A percentile compares a stretch with the other conserved stretches of the same genome.
These are phyloP conservation scores for Plutella xylostella DNA, from an alignment of 2,888 invertebrate genomes.

Conservation along the genomic window DNA sequence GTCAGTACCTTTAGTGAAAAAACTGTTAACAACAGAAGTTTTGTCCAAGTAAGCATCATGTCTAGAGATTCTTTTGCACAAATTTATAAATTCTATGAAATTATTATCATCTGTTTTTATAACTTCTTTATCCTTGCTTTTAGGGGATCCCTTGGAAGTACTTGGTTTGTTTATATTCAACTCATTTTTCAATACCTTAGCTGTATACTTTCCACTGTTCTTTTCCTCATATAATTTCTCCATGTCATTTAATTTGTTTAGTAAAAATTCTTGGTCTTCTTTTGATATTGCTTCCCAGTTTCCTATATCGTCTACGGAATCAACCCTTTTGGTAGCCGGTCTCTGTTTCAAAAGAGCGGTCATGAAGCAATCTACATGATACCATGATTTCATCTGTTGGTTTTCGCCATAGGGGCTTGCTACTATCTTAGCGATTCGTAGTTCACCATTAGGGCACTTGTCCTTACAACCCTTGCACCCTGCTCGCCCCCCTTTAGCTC, in stretches of 20 bases:
- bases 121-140: constrained; percentile 15
- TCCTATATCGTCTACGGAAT: constrained; percentile 81
- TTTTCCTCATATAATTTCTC: constrained; percentile 66
- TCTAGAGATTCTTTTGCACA: constrained; percentile 83
- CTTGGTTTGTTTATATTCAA: constrained; percentile 21
- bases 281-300: constrained; percentile 77
- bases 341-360: constrained; percentile 83
- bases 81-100: constrained; percentile 79
- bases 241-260: constrained; percentile 73
- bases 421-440: constrained; percentile 82
- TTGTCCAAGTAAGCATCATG: constrained; percentile 86
- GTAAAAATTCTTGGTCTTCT: constrained; percentile 75
- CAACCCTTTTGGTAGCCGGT: constrained; percentile 84
- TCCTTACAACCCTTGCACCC: constrained; percentile 90
- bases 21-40: constrained; percentile 76
- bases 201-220: constrained; percentile 56
- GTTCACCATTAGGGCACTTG: constrained; percentile 76
- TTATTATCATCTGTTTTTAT: constrained; percentile 71
- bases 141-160: constrained; percentile 10
- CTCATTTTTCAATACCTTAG: constrained; percentile 42
- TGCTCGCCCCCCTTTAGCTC: constrained; percentile 84
- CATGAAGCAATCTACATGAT: constrained; percentile 84
- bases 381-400: constrained; percentile 86
- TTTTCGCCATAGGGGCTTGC: constrained; percentile 82
- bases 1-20: constrained; percentile 73